phyloP scores from a whole-genome alignment of 2,797 vertebrate species.

The Petrocephalus schoutedeni region DNA sequence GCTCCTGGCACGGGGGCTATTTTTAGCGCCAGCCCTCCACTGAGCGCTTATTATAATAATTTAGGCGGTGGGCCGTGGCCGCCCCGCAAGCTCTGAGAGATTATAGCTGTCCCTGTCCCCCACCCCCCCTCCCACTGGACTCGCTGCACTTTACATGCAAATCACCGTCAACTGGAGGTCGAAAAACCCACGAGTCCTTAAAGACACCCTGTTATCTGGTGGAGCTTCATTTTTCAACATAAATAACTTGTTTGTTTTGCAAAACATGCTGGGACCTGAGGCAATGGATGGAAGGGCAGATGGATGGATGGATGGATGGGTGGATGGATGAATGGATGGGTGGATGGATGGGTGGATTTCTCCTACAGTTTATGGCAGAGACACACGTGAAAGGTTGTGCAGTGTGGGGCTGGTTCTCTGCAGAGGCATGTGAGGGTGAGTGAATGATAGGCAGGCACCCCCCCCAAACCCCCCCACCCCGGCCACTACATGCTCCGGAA shows the following conservation, averaged over 20 bases:
- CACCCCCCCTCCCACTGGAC: conserved; percentile 21
- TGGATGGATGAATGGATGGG: background rate
- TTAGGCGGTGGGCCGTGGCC: conserved; percentile 42
- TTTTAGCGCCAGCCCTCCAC: conserved; percentile 47
- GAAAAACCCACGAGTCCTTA: conserved; percentile 11
- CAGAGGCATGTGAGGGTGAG: background rate
- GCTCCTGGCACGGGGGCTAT: conserved; percentile 34
- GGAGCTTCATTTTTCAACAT: background rate
- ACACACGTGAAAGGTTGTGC: background rate
- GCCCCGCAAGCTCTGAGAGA: conserved; percentile 43
- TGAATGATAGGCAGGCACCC: background rate
- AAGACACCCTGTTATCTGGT: background rate
- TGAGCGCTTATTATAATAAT: conserved; percentile 57
- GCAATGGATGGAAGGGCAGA: background rate
- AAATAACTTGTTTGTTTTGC: background rate
- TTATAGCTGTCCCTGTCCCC: conserved; percentile 41
- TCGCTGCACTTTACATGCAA: conserved; percentile 29
- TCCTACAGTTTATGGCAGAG: background rate
- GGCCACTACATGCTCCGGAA: background rate
- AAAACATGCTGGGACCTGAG: background rate
- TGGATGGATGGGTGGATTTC: background rate
- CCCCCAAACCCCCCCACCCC: background rate
- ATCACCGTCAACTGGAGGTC: conserved; percentile 17
- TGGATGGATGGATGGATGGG: background rate
- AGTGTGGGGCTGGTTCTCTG: background rate